phyloP scores from a whole-genome alignment of 1,140 invertebrate species.

The Macrosteles quadrilineatus region DNA sequence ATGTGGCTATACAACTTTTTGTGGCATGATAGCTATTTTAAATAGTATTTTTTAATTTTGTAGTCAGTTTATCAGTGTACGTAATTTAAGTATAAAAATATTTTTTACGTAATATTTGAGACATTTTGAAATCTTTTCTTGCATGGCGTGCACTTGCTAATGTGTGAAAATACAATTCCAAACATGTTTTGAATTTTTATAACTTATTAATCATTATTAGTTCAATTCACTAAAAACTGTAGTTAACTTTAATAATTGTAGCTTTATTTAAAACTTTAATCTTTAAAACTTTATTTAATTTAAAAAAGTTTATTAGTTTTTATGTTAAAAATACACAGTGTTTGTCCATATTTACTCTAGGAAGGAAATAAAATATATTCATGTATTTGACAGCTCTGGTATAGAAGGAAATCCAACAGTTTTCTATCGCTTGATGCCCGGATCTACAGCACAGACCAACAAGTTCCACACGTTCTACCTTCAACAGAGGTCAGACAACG shows the following conservation, averaged over 20 bases:
- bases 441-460: constrained; percentile 92
- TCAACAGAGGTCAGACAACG: constrained; percentile 87
- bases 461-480: constrained; percentile 95
- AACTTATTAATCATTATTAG: no score
- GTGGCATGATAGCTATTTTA: constrained; percentile 30
- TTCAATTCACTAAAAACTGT: not conserved
- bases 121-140: not conserved
- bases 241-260: no score
- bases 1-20: constrained; percentile 28
- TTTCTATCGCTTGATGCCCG: constrained; percentile 92
- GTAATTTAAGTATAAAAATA: not conserved
- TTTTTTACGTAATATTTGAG: not conserved
- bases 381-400: constrained; percentile 76
- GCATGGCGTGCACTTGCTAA: not conserved
- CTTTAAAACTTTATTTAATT: not conserved
- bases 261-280: no score
- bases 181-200: not conserved
- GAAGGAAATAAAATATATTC: no score
- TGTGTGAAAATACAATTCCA: not conserved
- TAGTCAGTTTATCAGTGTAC: not conserved
- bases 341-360: no score
- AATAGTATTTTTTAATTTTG: constrained; percentile 20
- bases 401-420: constrained; percentile 95
- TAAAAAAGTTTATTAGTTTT: not conserved
- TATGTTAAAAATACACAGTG: not conserved